Evolutionary conservation across 2,888 invertebrate species (phyloP), one percentile per base, ranked within the genome.

Genomic region (Blastobasis adustella): DNA sequence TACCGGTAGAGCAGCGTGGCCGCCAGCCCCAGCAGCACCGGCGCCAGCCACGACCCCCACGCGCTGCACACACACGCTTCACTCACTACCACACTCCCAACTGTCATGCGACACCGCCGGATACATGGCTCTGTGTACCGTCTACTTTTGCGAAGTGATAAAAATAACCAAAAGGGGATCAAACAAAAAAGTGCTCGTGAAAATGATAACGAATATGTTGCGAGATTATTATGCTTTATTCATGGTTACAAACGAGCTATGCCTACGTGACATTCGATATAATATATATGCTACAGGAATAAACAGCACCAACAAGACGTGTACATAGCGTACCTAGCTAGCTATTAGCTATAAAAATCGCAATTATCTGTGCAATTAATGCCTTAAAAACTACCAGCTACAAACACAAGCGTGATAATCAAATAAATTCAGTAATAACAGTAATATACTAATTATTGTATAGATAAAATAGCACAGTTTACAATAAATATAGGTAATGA

Each of bases 1-100:
- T 91, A 91, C 72, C 93, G 91, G 81, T 93, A 94, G 62, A 93
- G 79, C 61, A 93, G 65, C 56, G 93, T 93, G 63, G 92, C 93
- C 51, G 91, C 79, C 58, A 93, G 68, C 56, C 93, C 93, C 67
- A 94, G 85, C 65, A 91, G 76, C 67, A 94, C 81, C 61, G 93
- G 93, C 70, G 93, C 67, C 68, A 93, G 75, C 93, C 93, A 93
- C 45, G 93, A 90, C 70, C 90, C 91, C 75, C 82, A 83, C 55
- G 80, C 66, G 62, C 86, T 85, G 79, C 49, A 58, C 52, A 63
- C 44, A 23, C 23, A 23, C 23, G 23, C 23, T 23, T 23, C 23
- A 23, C 23, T 23, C 23, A 23, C 23, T 23, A 23, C 23, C 23
- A 23, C 23, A 23, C 23, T 23, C 23, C 23, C 23, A 23, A 23